These are phyloP conservation scores for Caenorhabditis auriculariae DNA, from an alignment of 2,888 invertebrate genomes.

Conservation along the genomic window DNA sequence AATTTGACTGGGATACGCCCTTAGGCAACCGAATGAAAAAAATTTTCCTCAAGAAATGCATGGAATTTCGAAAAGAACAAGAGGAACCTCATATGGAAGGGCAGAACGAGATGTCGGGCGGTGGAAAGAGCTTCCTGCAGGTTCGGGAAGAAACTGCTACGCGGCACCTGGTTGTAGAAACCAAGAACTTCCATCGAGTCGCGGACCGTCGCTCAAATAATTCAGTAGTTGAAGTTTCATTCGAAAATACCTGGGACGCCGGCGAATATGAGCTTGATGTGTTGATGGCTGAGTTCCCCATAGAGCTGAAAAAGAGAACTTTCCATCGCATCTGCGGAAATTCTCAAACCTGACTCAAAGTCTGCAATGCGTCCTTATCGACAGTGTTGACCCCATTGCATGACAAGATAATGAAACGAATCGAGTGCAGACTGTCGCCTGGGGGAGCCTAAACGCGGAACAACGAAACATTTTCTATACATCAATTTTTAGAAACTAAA, in stretches of 20 bases:
- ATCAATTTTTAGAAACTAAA: background rate
- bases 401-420: constrained; percentile 36
- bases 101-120: constrained; percentile 33
- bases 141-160: constrained; percentile 36
- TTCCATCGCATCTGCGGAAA: background rate
- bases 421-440: constrained; percentile 14
- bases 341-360: constrained; percentile 28
- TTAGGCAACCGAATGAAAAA: too few relatives aligned
- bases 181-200: constrained; percentile 34
- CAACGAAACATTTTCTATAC: background rate
- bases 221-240: background rate
- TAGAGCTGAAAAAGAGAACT: constrained; percentile 29
- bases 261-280: constrained; percentile 37
- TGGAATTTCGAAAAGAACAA: background rate
- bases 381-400: constrained; percentile 29
- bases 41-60: background rate
- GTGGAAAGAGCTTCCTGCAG: constrained; percentile 37
- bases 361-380: constrained; percentile 32
- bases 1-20: too few relatives aligned
- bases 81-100: constrained; percentile 45
- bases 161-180: constrained; percentile 32
- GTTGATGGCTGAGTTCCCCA: constrained; percentile 41
- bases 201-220: constrained; percentile 25
- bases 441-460: constrained; percentile 11
- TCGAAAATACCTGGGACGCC: constrained; percentile 16